These are phyloP conservation scores for Laticauda laticaudata DNA, from an alignment of 2,113 vertebrate species.

Conservation along the genomic window DNA sequence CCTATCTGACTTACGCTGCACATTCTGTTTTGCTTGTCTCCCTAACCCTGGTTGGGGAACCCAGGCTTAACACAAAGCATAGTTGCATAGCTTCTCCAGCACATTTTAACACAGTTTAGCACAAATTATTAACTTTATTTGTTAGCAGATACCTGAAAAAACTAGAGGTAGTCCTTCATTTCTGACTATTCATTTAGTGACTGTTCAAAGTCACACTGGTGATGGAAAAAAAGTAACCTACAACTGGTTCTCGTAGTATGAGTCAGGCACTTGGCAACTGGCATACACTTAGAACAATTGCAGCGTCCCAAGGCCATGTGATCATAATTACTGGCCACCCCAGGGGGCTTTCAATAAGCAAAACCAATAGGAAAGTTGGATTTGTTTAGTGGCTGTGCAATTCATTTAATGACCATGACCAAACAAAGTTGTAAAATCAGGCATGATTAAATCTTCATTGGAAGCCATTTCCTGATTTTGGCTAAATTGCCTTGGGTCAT, in stretches of 20 bases:
- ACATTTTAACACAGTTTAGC: no score
- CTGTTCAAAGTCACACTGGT: background rate
- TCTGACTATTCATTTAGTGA: background rate
- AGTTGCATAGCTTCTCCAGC: background rate
- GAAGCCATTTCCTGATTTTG: background rate
- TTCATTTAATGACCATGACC: background rate
- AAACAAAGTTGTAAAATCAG: background rate
- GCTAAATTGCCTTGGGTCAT: background rate
- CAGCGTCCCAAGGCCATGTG: background rate
- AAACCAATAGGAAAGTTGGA: background rate
- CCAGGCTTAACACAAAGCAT: no score
- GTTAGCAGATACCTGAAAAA: background rate
- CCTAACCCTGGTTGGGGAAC: no score
- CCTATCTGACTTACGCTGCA: no score
- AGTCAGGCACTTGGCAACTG: background rate
- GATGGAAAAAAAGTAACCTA: background rate
- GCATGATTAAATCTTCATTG: background rate
- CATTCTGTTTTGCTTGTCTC: no score
- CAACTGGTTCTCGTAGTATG: background rate
- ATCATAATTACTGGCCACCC: background rate
- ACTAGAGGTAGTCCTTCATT: background rate
- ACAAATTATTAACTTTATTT: background rate
- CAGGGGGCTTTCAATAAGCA: background rate
- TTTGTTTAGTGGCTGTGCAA: background rate
- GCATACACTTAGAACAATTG: background rate